Evolutionary conservation across 2,113 vertebrate genomes (phyloP).

Genomic region (Festucalex cinctus): DNA sequence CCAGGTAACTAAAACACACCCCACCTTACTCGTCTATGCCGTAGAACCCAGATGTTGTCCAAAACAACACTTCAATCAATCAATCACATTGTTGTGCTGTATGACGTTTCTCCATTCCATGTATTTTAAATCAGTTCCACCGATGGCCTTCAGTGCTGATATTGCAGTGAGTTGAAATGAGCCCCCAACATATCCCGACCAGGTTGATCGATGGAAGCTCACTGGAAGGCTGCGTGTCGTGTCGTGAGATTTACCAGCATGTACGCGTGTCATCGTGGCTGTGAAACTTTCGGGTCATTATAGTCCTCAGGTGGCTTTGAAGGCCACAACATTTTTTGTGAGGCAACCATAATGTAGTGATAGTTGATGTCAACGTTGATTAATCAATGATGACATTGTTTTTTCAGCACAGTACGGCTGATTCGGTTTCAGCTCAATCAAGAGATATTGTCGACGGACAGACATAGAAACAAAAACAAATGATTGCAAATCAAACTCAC

Average conservation of each 20-base stretch:
- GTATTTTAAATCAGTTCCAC: not conserved
- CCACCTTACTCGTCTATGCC: not conserved
- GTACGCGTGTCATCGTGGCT: not conserved
- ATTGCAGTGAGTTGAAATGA: not conserved
- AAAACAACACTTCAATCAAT: slow-evolving; percentile 3
- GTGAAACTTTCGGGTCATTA: too few species aligned
- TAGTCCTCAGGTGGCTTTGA: too few species aligned
- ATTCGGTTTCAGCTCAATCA: too few species aligned
- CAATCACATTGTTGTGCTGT: not conserved
- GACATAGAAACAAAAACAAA: not conserved
- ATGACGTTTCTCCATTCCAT: not conserved
- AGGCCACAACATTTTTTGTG: too few species aligned
- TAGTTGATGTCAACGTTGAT: too few species aligned
- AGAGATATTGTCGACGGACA: not conserved
- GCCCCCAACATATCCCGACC: not conserved
- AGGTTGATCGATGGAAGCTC: not conserved
- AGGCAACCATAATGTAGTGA: too few species aligned
- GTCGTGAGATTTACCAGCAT: not conserved
- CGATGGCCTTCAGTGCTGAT: not conserved
- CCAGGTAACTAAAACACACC: not conserved
- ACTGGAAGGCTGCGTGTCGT: not conserved
- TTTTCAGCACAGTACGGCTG: too few species aligned
- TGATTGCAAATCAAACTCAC: too few species aligned
- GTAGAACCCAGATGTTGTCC: not conserved
- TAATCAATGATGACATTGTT: too few species aligned